Evolutionary conservation across 2,113 vertebrate species (phyloP).

Genomic region (Triplophysa rosa): DNA sequence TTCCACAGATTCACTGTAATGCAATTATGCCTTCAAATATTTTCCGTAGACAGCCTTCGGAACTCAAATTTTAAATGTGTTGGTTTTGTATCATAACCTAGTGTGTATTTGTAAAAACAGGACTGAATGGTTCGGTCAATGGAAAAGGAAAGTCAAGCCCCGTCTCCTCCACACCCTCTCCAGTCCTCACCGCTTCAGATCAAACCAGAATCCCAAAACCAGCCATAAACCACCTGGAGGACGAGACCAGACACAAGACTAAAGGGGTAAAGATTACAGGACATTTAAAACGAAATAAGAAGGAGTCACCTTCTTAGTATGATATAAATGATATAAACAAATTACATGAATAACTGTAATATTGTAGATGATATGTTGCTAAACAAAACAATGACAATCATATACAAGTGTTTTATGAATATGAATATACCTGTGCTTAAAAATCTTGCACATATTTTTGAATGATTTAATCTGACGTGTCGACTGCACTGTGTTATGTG

Average conservation of each 20-base stretch:
- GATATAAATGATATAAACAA: too few relatives aligned
- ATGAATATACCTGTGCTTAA: background rate
- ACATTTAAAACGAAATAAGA: too few relatives aligned
- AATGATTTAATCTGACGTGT: background rate
- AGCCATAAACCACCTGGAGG: constrained; percentile 57
- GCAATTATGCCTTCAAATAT: too few relatives aligned
- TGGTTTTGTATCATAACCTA: background rate
- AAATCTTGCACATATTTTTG: background rate
- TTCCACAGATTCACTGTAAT: too few relatives aligned
- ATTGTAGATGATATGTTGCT: too few relatives aligned
- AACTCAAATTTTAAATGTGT: too few relatives aligned
- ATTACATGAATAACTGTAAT: too few relatives aligned
- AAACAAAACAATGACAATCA: too few relatives aligned
- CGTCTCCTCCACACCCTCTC: constrained; percentile 70
- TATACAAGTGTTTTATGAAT: background rate
- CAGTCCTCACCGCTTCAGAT: constrained; percentile 69
- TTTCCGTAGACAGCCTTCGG: too few relatives aligned
- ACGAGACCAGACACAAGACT: constrained; percentile 75
- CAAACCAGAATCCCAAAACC: constrained; percentile 70
- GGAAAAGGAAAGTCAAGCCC: constrained; percentile 69
- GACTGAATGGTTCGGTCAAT: constrained; percentile 80
- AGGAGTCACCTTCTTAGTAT: too few relatives aligned
- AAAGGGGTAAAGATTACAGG: constrained; percentile 80
- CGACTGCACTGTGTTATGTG: background rate
- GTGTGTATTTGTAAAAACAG: constrained; percentile 61